Percentiles rank a stretch among this genome's conserved stretches.
Conservation (phyloP, 2,797 vertebrate genomes). For the Gymnothorax javanicus region DNA sequence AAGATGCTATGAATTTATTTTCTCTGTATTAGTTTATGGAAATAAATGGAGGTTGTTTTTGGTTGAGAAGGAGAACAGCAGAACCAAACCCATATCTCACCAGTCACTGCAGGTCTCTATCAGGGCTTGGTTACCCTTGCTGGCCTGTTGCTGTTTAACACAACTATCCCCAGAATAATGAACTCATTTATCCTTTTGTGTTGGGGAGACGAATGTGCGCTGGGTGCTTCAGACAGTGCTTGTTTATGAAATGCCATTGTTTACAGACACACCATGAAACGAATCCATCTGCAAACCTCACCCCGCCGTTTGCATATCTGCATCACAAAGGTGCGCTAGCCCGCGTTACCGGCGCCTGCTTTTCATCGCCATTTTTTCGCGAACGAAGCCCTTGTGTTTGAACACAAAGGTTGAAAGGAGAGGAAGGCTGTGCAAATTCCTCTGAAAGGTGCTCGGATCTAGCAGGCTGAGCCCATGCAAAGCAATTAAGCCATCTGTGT, state of each 20-base stretch:
- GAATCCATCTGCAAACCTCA: not conserved
- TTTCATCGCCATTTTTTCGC: not conserved
- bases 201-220: constrained; percentile 84
- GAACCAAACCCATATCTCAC: constrained; percentile 77
- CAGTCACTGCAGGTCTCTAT: constrained; percentile 95
- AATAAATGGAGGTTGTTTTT: constrained; percentile 83
- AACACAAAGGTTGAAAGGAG: not conserved
- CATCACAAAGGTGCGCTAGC: not conserved
- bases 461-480: not conserved
- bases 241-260: not conserved
- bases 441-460: not conserved
- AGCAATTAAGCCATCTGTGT: not conserved
- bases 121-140: constrained; percentile 91
- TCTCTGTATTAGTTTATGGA: constrained; percentile 67
- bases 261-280: not conserved
- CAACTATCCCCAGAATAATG: constrained; percentile 85
- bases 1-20: constrained; percentile 39
- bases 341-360: not conserved
- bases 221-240: constrained; percentile 72
- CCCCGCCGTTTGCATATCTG: not conserved
- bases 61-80: not conserved
- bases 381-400: not conserved
- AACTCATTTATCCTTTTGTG: constrained; percentile 84
- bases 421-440: not conserved
- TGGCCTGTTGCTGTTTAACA: constrained; percentile 83